phyloP scores from a whole-genome alignment of 2,113 vertebrate species.

The Sphyrna mokarran region DNA sequence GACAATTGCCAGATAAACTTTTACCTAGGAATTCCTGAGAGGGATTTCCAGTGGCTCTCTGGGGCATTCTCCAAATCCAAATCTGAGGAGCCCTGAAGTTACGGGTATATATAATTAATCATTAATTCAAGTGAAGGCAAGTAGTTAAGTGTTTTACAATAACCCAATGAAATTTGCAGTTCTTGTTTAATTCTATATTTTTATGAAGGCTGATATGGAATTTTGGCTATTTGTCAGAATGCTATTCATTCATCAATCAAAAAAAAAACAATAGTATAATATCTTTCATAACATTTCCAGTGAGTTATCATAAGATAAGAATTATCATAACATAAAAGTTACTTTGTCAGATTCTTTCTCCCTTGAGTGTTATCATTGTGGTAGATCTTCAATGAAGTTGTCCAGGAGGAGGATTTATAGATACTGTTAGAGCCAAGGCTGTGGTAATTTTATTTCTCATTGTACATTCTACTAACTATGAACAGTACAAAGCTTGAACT shows the following conservation, averaged over 20 bases:
- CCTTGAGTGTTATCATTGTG: not conserved
- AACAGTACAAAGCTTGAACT: too few relatives aligned
- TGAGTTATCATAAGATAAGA: not conserved
- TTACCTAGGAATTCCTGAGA: too few relatives aligned
- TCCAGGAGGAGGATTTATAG: too few relatives aligned
- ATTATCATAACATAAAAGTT: not conserved
- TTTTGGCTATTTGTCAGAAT: not conserved
- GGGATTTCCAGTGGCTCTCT: too few relatives aligned
- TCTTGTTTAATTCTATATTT: not conserved
- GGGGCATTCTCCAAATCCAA: too few relatives aligned
- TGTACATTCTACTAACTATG: too few relatives aligned
- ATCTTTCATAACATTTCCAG: not conserved
- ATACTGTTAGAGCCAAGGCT: too few relatives aligned
- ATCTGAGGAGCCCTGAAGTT: too few relatives aligned
- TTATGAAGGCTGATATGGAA: not conserved
- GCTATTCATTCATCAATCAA: not conserved
- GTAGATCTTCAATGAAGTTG: too few relatives aligned
- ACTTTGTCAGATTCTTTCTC: not conserved
- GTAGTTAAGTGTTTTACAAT: not conserved
- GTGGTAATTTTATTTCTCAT: too few relatives aligned
- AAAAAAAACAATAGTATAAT: not conserved
- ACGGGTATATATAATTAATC: not conserved
- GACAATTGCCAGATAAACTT: too few relatives aligned
- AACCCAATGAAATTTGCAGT: not conserved
- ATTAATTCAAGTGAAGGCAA: not conserved